Percentiles rank a stretch among this genome's conserved stretches.
phyloP scores from a whole-genome alignment of 92 coral and sea anemone genomes.

The Galaxea fascicularis region DNA sequence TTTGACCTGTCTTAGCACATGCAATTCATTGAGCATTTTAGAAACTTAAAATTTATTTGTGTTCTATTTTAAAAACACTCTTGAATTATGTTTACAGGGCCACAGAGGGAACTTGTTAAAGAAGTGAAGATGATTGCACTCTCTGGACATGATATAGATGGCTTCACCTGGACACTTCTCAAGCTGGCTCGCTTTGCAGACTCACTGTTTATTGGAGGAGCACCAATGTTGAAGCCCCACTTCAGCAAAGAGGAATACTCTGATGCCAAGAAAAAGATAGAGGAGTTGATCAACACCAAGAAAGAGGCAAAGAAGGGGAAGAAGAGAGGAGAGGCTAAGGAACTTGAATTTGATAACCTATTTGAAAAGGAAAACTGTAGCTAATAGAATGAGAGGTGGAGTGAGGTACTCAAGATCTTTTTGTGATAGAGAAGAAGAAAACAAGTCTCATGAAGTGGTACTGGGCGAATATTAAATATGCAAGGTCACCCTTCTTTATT shows the following conservation, averaged over 20 bases:
- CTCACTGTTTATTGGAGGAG: conserved; percentile 54
- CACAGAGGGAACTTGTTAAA: conserved; percentile 69
- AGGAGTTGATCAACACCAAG: conserved; percentile 49
- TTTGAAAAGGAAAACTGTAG: conserved; percentile 45
- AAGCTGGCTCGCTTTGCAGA: conserved; percentile 78
- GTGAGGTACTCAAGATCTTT: too few relatives aligned
- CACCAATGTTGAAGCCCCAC: conserved; percentile 69
- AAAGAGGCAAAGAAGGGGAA: conserved; percentile 12
- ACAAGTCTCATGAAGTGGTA: too few relatives aligned
- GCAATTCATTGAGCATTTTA: too few relatives aligned
- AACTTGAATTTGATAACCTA: conserved; percentile 55
- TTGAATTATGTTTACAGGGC: conserved; percentile 39
- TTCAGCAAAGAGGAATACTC: conserved; percentile 64
- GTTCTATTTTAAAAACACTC: too few relatives aligned
- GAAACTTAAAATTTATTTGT: too few relatives aligned
- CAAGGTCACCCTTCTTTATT: too few relatives aligned
- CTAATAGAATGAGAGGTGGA: neutral
- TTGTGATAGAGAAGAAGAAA: too few relatives aligned
- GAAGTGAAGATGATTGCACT: conserved; percentile 80
- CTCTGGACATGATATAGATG: conserved; percentile 66
- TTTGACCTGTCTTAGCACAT: too few relatives aligned
- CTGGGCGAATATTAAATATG: too few relatives aligned
- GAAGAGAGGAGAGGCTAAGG: conserved; percentile 5
- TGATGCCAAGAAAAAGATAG: conserved; percentile 62
- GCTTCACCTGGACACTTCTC: conserved; percentile 77